These are phyloP conservation scores for Molossus molossus DNA, from an alignment of 2,797 vertebrate genomes.

Conservation along the genomic window DNA sequence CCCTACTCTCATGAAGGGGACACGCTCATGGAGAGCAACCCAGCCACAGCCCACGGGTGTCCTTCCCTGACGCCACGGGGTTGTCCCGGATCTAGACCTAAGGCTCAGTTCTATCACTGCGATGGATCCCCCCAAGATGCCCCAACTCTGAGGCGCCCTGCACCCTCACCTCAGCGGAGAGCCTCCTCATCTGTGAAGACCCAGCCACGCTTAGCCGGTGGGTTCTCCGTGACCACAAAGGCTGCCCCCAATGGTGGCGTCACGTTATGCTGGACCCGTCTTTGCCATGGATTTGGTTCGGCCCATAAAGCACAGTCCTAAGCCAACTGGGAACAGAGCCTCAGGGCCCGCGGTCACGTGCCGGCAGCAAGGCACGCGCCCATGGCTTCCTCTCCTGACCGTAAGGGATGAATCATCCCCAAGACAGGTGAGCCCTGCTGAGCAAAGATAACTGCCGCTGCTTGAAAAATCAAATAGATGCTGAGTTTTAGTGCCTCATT, in stretches of 20 bases:
- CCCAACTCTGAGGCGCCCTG: background rate
- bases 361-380: accelerated
- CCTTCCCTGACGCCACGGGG: background rate
- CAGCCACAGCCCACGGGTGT: accelerated
- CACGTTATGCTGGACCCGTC: accelerated
- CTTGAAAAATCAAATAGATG: background rate
- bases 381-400: accelerated
- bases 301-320: accelerated
- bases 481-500: background rate
- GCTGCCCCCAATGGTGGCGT: accelerated
- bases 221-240: accelerated
- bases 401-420: background rate
- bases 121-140: accelerated
- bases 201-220: accelerated
- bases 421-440: accelerated
- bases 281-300: background rate
- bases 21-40: accelerated
- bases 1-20: accelerated
- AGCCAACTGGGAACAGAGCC: accelerated
- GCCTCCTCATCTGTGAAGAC: background rate
- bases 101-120: too few species aligned
- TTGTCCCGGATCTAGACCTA: background rate
- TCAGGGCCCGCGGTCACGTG: accelerated
- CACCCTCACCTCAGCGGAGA: background rate
- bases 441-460: background rate